phyloP scores from a whole-genome alignment of 2,113 vertebrate species.

The Periophthalmodon schlosseri region DNA sequence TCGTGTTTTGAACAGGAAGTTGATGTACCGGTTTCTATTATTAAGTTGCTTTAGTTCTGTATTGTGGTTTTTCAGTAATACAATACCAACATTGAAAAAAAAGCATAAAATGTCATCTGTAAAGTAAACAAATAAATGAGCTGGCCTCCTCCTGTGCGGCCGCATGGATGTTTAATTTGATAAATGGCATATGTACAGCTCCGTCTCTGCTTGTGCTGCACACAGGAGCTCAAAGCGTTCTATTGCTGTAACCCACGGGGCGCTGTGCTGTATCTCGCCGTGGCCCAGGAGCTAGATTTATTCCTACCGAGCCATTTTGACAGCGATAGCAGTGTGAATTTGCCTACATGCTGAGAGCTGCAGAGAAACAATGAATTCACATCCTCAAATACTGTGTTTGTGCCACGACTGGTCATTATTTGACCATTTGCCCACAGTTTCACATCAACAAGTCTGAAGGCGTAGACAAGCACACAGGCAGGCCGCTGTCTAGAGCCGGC shows the following conservation, averaged over 20 bases:
- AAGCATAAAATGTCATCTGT: background rate
- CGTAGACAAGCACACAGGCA: slow-evolving; percentile 5
- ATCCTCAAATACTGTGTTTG: slow-evolving; percentile 32
- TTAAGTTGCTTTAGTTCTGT: too few relatives aligned
- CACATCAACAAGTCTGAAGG: slow-evolving; percentile 17
- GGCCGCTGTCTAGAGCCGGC: background rate
- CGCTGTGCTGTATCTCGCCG: slow-evolving; percentile 35
- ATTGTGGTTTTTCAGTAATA: too few relatives aligned
- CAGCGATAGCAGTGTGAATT: slow-evolving; percentile 23
- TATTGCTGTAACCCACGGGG: slow-evolving; percentile 38
- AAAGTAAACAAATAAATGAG: background rate
- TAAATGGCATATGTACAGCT: slow-evolving; percentile 22
- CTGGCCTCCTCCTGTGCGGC: background rate
- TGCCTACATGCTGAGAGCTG: slow-evolving; percentile 37
- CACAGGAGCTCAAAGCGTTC: slow-evolving; percentile 15
- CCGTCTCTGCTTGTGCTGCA: slow-evolving; percentile 11
- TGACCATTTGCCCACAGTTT: slow-evolving; percentile 40
- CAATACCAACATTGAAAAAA: background rate
- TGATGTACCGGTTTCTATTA: too few relatives aligned
- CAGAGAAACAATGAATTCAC: slow-evolving; percentile 39
- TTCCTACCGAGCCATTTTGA: slow-evolving; percentile 49
- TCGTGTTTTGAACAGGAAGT: too few relatives aligned
- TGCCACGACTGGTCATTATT: slow-evolving; percentile 42
- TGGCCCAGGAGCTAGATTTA: slow-evolving; percentile 45
- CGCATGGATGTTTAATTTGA: slow-evolving; percentile 6